These are phyloP conservation scores for Hemicrepidius hirtus DNA, from an alignment of 2,888 invertebrate genomes.

Conservation along the genomic window DNA sequence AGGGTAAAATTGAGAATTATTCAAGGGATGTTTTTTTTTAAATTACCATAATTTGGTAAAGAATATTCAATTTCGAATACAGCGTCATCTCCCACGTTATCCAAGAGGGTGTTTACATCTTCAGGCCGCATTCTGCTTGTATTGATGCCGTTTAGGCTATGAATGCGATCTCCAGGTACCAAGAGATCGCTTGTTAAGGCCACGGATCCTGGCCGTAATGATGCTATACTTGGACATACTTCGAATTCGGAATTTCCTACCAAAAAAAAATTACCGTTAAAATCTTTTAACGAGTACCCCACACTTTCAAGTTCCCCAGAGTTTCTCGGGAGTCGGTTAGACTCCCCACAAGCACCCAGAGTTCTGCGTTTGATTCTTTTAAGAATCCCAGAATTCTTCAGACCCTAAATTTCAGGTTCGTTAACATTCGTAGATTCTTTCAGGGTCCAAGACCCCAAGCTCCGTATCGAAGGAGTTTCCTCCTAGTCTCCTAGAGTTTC, in stretches of 20 bases:
- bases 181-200: constrained; percentile 85
- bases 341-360: too few relatives aligned
- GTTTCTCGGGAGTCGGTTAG: too few relatives aligned
- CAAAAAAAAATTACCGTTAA: not conserved
- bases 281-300: too few relatives aligned
- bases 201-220: constrained; percentile 81
- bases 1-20: not conserved
- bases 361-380: too few relatives aligned
- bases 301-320: too few relatives aligned
- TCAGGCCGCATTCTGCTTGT: constrained; percentile 85
- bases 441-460: too few relatives aligned
- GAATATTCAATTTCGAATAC: constrained; percentile 90
- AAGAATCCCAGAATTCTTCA: too few relatives aligned
- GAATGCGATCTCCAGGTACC: constrained; percentile 86
- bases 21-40: not conserved
- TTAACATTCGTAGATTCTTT: too few relatives aligned
- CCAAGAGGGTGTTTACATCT: constrained; percentile 83
- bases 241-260: constrained; percentile 82
- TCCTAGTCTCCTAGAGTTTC: too few relatives aligned
- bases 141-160: constrained; percentile 88
- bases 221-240: constrained; percentile 79
- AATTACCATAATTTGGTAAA: constrained; percentile 86
- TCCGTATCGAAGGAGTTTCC: too few relatives aligned
- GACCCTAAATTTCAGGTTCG: too few relatives aligned
- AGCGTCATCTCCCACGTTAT: constrained; percentile 84